A percentile compares a stretch with the other conserved stretches of the same genome.
Conservation (phyloP, 2,797 vertebrate species). For the Apogon hyalosoma region DNA sequence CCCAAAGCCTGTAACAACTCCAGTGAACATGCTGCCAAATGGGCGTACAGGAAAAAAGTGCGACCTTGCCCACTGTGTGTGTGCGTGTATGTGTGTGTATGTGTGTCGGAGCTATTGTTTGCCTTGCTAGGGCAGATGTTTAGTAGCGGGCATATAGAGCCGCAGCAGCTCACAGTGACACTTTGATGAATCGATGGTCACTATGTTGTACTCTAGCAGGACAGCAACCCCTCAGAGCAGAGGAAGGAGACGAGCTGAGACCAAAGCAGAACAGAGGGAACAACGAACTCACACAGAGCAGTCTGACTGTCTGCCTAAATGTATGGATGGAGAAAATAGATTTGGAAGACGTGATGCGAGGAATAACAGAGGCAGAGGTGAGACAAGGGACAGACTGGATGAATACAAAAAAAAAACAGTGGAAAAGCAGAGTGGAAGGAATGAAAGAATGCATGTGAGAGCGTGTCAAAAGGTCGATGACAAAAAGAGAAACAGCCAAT, state of each 20-base stretch:
- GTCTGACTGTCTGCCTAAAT: slow-evolving; percentile 15
- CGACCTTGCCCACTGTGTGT: slow-evolving; percentile 73
- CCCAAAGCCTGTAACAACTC: slow-evolving; percentile 54
- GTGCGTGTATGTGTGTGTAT: slow-evolving; percentile 25
- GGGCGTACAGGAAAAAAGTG: slow-evolving; percentile 54
- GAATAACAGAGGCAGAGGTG: slow-evolving; percentile 39
- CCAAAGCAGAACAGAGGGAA: slow-evolving; percentile 19
- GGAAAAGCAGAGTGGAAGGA: background rate
- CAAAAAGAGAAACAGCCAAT: slow-evolving; percentile 32
- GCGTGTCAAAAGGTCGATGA: slow-evolving; percentile 31
- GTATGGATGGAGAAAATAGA: slow-evolving; percentile 41
- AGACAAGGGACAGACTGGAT: slow-evolving; percentile 23
- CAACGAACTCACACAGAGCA: background rate
- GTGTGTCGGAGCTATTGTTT: slow-evolving; percentile 71
- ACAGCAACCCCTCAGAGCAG: slow-evolving; percentile 68
- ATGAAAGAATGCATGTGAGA: slow-evolving; percentile 6
- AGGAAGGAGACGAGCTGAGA: slow-evolving; percentile 61
- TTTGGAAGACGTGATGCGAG: slow-evolving; percentile 13
- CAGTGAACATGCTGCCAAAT: slow-evolving; percentile 51
- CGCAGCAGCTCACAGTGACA: slow-evolving; percentile 71
- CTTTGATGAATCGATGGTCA: slow-evolving; percentile 82
- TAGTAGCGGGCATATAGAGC: slow-evolving; percentile 64
- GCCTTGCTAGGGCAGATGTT: slow-evolving; percentile 76
- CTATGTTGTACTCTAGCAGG: slow-evolving; percentile 60
- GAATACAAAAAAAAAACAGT: slow-evolving; percentile 9